phyloP scores from a whole-genome alignment of 2,888 invertebrate species.

The Prosopocoilus inquinatus region DNA sequence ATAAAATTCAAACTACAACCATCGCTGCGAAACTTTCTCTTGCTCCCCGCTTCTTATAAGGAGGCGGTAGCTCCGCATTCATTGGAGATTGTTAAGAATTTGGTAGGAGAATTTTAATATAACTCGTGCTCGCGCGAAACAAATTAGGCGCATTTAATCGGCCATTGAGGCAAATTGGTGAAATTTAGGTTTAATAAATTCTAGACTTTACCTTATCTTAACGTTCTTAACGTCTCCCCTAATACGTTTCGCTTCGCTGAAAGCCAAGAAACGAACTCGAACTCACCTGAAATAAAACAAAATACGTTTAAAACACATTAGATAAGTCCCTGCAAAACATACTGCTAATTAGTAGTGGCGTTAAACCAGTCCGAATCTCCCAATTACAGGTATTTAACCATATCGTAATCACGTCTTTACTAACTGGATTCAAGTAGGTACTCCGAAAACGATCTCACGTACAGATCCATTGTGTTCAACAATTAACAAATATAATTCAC shows the following conservation, averaged over 20 bases:
- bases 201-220: slow-evolving; percentile 51
- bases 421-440: not conserved
- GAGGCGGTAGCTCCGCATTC: slow-evolving; percentile 28
- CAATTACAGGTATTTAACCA: not conserved
- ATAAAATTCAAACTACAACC: slow-evolving; percentile 43
- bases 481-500: not conserved
- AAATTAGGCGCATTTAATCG: slow-evolving; percentile 51
- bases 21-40: slow-evolving; percentile 25
- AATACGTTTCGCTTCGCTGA: slow-evolving; percentile 7
- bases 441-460: not conserved
- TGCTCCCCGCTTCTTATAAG: slow-evolving; percentile 17
- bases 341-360: not conserved
- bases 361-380: not conserved
- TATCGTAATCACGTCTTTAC: not conserved
- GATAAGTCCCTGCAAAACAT: not conserved
- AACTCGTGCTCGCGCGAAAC: slow-evolving; percentile 45
- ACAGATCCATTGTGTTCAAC: not conserved
- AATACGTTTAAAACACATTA: slow-evolving; percentile 19
- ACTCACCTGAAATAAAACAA: slow-evolving; percentile 46
- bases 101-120: slow-evolving; percentile 43
- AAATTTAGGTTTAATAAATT: slow-evolving; percentile 51
- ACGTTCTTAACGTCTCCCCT: slow-evolving; percentile 21
- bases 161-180: slow-evolving; percentile 51
- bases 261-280: slow-evolving; percentile 18
- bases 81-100: slow-evolving; percentile 43